Base-by-base conservation (phyloP, 2,888 invertebrate species). In the Philonicus albiceps region DNA sequence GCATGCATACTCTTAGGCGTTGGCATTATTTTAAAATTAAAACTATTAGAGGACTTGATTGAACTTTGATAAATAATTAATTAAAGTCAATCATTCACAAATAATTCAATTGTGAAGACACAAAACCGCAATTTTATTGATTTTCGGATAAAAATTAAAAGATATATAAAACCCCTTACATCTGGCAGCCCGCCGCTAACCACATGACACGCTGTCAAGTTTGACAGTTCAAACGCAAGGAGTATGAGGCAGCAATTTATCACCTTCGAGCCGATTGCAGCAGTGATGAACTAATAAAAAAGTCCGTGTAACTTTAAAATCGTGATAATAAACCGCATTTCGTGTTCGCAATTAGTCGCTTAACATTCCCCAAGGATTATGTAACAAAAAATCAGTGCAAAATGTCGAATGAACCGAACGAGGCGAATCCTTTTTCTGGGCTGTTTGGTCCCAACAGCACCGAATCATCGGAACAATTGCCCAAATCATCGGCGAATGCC, bases 401-500 rank as follows among this genome's bases (percentile, higher is more conserved):
- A 40, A 87, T 87, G 87, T 80, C 87, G 11, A 73, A 85, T 7
- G 75, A 86, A 27, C n/a, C 72, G 34, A 72, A 55, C 53, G 83
- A 86, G 34, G 31, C 30, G 40, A 87, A 87, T 43, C 87, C 87
- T 16, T 87, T 87, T 76, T 81, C 86, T n/a, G 84, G 86, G 16
- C 34, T 87, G 37, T 40, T 87, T 76, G 11, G 53, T 27, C 64
- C 64, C 64, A 19, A 13, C n/a, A 22, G 22, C 27, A 27, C 64
- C 8, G 37, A 64, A 30, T 31, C 74, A n/a, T 27, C 49, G 7
- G 74, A 75, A 22, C 55, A 75, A 40, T 16, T 78, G 37, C 85
- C 87, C 19, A 80, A 73, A 49, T 22, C 84, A 13, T 73, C 87
- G 40, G 87, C 53, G 87, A 88, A n/a, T 43, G 40, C 40, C 13